Evolutionary conservation across 2,797 vertebrate genomes (phyloP).

Genomic region (Microcaecilia unicolor): DNA sequence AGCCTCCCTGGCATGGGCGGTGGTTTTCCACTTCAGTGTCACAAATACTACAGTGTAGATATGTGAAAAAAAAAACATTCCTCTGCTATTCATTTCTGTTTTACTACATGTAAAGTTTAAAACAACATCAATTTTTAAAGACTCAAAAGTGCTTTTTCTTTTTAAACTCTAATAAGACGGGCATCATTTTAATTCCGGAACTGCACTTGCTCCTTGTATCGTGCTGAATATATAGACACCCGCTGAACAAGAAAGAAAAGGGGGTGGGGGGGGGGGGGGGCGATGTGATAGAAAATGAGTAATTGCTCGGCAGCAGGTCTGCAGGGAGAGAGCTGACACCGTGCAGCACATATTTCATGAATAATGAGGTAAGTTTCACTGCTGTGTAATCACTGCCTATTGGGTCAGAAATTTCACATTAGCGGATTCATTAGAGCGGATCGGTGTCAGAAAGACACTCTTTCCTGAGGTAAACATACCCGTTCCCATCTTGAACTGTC

Average conservation of each 20-base stretch:
- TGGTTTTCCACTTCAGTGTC: too few relatives aligned
- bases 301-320: conserved; percentile 53
- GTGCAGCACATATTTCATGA: conserved; percentile 52
- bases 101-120: conserved; percentile 41
- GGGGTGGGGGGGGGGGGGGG: conserved; percentile 36
- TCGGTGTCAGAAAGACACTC: conserved; percentile 50
- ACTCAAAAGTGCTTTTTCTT: conserved; percentile 45
- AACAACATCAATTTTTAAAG: conserved; percentile 48
- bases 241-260: conserved; percentile 42
- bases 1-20: too few relatives aligned
- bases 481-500: conserved; percentile 43
- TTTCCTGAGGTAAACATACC: conserved; percentile 51
- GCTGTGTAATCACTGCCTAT: conserved; percentile 54
- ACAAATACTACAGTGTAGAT: too few relatives aligned
- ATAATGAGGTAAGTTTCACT: conserved; percentile 54
- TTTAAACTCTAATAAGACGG: conserved; percentile 55
- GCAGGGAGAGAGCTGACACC: conserved; percentile 53
- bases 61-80: too few relatives aligned
- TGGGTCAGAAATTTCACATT: conserved; percentile 68
- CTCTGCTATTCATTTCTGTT: conserved; percentile 22
- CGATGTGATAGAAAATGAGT: conserved; percentile 56
- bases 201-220: conserved; percentile 38
- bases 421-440: conserved; percentile 60
- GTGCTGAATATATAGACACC: conserved; percentile 48
- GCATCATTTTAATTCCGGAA: conserved; percentile 48